Evolutionary conservation across 2,797 vertebrate species (phyloP).

Genomic region (Myotis pilosus): DNA sequence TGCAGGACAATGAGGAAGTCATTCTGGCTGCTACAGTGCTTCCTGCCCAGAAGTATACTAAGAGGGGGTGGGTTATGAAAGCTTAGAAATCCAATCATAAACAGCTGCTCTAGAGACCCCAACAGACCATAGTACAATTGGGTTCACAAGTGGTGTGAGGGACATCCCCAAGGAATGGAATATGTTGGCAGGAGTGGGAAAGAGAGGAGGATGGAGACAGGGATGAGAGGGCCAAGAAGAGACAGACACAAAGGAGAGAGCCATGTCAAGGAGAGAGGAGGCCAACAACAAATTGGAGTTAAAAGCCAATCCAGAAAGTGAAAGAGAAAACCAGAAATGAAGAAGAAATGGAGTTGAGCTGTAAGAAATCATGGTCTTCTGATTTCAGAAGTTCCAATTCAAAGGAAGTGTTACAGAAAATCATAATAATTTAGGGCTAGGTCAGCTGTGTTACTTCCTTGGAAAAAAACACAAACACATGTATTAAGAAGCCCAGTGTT

Average conservation of each 20-base stretch:
- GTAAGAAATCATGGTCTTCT: constrained; percentile 33
- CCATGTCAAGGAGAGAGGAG: background rate
- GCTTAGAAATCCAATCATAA: background rate
- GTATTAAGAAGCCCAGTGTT: constrained; percentile 59
- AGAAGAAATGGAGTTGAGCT: background rate
- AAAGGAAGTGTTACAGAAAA: background rate
- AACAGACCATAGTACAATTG: background rate
- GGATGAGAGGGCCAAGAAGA: background rate
- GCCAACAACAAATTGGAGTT: background rate
- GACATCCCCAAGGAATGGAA: background rate
- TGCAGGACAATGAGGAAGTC: background rate
- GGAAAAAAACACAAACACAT: constrained; percentile 5
- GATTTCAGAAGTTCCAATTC: background rate
- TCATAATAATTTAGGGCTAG: background rate
- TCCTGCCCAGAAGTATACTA: background rate
- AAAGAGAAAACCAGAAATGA: constrained; percentile 18
- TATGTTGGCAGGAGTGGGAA: background rate
- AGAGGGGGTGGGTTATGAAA: background rate
- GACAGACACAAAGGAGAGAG: background rate
- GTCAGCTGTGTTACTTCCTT: background rate
- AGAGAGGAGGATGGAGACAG: background rate
- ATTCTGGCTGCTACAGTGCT: too few species aligned
- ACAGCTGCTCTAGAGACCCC: background rate
- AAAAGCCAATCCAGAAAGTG: background rate
- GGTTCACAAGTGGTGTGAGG: background rate